A percentile compares a stretch with the other conserved stretches of the same genome.
These are phyloP conservation scores for Enteromius thamalakanensis DNA, from an alignment of 2,797 vertebrate species.

Conservation along the genomic window DNA sequence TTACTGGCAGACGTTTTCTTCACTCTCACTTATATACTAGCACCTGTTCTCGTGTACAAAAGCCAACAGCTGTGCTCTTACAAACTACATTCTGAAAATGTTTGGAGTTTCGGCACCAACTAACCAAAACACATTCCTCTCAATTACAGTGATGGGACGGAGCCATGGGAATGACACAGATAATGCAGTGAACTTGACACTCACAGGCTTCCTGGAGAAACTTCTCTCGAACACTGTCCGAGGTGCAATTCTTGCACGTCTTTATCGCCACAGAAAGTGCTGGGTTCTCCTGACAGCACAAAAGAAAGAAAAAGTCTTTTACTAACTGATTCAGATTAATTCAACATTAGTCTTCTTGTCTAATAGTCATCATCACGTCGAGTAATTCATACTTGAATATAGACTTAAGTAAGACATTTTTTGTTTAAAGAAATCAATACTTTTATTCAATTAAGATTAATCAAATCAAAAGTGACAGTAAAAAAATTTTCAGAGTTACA, in stretches of 20 bases:
- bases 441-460: not conserved
- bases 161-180: slow-evolving; percentile 6
- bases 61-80: slow-evolving; percentile 3
- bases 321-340: not conserved
- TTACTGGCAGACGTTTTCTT: not conserved
- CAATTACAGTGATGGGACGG: not conserved
- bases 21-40: not conserved
- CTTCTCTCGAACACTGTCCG: slow-evolving; percentile 97
- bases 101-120: slow-evolving; percentile 9
- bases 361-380: not conserved
- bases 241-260: slow-evolving; percentile 98
- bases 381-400: not conserved
- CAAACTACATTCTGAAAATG: slow-evolving; percentile 2
- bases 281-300: slow-evolving; percentile 86
- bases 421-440: not conserved
- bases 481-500: not conserved
- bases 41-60: not conserved
- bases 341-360: not conserved
- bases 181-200: slow-evolving; percentile 64
- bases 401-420: not conserved
- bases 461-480: not conserved
- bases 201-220: slow-evolving; percentile 98
- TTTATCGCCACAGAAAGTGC: slow-evolving; percentile 95
- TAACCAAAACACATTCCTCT: slow-evolving; percentile 18
- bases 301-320: slow-evolving; percentile 12